phyloP scores from a whole-genome alignment of 2,888 invertebrate species.

The Phymatocera aterrima region DNA sequence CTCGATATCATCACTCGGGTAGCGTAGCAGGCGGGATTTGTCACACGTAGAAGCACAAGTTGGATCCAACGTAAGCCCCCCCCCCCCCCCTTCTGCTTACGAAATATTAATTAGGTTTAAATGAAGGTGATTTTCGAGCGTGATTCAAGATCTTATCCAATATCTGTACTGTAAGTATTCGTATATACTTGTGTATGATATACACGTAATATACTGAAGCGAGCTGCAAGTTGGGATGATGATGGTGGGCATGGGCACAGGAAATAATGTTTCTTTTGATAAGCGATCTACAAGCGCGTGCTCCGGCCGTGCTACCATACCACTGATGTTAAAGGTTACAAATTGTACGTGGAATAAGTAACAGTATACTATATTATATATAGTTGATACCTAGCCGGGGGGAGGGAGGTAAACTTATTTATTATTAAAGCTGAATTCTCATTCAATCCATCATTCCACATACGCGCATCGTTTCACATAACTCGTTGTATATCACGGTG shows the following conservation, averaged over 20 bases:
- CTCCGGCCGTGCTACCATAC: neutral
- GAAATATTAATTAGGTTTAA: constrained; percentile 43
- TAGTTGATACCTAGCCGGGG: neutral
- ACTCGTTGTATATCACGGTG: neutral
- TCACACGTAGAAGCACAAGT: neutral
- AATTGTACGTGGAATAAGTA: constrained; percentile 25
- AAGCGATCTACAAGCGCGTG: constrained; percentile 40
- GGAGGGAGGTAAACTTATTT: neutral
- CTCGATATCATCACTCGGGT: neutral
- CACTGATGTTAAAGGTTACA: constrained; percentile 35
- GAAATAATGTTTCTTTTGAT: constrained; percentile 42
- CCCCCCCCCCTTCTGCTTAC: constrained; percentile 6
- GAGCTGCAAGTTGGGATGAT: neutral
- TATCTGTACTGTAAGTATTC: neutral
- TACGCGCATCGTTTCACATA: neutral
- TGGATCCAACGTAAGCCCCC: neutral
- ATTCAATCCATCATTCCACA: neutral
- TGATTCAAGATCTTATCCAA: constrained; percentile 32
- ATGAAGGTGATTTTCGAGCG: constrained; percentile 33
- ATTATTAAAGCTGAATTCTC: constrained; percentile 6
- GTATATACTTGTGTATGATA: no score
- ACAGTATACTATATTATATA: constrained; percentile 8
- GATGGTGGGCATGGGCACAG: constrained; percentile 31
- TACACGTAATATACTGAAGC: no score
- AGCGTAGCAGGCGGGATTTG: constrained; percentile 2